Evolutionary conservation across 2,888 invertebrate species (phyloP), one percentile per base, ranked within the genome.

Genomic region (Aricia artaxerxes): DNA sequence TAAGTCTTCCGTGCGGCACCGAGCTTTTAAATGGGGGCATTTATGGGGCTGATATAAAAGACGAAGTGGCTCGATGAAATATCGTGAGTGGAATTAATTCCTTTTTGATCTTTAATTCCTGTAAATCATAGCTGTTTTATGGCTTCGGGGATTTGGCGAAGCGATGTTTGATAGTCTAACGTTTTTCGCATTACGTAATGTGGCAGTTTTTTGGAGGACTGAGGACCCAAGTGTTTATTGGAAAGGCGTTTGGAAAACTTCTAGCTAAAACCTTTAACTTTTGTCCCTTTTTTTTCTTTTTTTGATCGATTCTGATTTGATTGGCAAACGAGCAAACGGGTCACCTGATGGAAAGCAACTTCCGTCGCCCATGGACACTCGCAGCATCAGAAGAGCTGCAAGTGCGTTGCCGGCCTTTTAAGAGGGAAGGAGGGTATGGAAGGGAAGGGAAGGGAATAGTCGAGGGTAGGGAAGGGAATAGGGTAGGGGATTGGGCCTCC

Each of bases 21-120:
- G 89, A 88, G 91, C 89, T 88, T 91, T 91, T 91, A 92, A 92
- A 93, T 91, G 89, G 88, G 83, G 83, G 88, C 89, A 89, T 92
- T 92, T 92, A 91, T 88, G 88, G 88, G 83, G 85, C 69, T 89
- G 89, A 88, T 88, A 87, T 87, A 88, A 88, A 89, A 87, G 88
- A 88, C 86, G 87, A 85, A 85, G 89, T 88, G 88, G 88, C 88
- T 86, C 85, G 86, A 84, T 84, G 82, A 80, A 80, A 78, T 81
- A 78, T 79, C 84, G 84, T 84, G 84, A 82, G 80, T 79, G 73
- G 83, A 84, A 83, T 84, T 82, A 81, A 82, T 81, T 77, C 64
- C 78, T 75, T 69, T 57, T 40, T 79, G 79, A 82, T 82, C 81
- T 79, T 77, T 79, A 81, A 82, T 82, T 82, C 81, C 78, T 81